Evolutionary conservation across 2,113 vertebrate genomes (phyloP).

Genomic region (Pomatostomus ruficeps): DNA sequence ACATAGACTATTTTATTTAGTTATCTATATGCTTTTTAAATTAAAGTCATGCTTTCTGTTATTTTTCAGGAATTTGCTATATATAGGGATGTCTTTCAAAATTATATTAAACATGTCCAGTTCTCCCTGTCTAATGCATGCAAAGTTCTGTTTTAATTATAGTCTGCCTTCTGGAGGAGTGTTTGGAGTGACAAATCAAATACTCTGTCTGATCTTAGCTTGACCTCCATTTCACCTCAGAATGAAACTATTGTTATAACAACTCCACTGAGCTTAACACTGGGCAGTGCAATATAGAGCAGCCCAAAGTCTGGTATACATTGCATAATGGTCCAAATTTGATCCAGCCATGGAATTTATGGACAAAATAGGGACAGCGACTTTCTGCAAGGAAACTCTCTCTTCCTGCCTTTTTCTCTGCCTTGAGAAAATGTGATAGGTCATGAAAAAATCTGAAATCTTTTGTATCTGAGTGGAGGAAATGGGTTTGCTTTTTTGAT

Average conservation of each 20-base stretch:
- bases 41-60: not conserved
- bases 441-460: not conserved
- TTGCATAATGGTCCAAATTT: not conserved
- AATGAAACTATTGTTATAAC: not conserved
- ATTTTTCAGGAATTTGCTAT: not conserved
- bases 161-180: not conserved
- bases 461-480: not conserved
- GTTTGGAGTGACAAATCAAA: not conserved
- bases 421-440: not conserved
- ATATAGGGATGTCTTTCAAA: not conserved
- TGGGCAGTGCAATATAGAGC: not conserved
- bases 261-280: not conserved
- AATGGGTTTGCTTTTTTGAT: not conserved
- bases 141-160: not conserved
- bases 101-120: not conserved
- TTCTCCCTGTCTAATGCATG: not conserved
- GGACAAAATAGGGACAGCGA: not conserved
- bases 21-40: not conserved
- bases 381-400: not conserved
- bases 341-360: not conserved
- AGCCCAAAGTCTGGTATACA: not conserved
- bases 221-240: not conserved
- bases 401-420: not conserved
- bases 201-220: not conserved
- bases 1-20: not conserved